phyloP scores from a whole-genome alignment of 2,797 vertebrate species.

The Podarcis lilfordi region DNA sequence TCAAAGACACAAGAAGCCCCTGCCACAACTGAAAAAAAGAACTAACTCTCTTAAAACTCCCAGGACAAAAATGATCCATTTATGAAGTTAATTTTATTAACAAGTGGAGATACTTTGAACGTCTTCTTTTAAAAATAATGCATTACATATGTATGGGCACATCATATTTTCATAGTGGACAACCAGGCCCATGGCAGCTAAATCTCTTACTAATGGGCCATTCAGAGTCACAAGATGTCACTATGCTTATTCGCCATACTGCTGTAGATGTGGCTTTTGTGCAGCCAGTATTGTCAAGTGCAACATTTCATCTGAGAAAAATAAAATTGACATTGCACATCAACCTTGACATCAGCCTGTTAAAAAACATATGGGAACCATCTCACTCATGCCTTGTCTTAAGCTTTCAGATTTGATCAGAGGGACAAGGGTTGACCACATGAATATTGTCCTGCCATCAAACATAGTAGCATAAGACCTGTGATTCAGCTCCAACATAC shows the following conservation, averaged over 20 bases:
- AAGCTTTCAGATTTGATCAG: conserved; percentile 65
- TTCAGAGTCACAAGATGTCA: conserved; percentile 28
- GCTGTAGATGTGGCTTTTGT: conserved; percentile 56
- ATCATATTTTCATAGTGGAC: conserved; percentile 47
- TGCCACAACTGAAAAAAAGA: conserved; percentile 39
- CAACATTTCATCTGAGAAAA: conserved; percentile 61
- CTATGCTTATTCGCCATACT: conserved; percentile 32
- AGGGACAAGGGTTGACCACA: conserved; percentile 43
- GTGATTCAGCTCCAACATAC: conserved; percentile 7
- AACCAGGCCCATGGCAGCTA: conserved; percentile 37
- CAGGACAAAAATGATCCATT: conserved; percentile 52
- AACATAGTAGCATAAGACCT: conserved; percentile 23
- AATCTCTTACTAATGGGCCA: conserved; percentile 42
- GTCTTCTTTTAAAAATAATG: background rate
- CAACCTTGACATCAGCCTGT: conserved; percentile 55
- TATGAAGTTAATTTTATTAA: conserved; percentile 52
- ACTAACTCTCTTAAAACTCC: conserved; percentile 56
- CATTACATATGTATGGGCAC: conserved; percentile 11
- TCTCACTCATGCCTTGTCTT: conserved; percentile 56
- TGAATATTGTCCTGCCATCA: conserved; percentile 32
- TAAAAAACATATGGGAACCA: conserved; percentile 57
- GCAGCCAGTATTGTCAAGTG: conserved; percentile 29
- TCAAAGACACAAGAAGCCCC: conserved; percentile 52
- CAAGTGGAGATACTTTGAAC: conserved; percentile 14
- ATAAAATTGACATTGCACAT: conserved; percentile 58